These are phyloP conservation scores for Urocolius indicus DNA, from an alignment of 2,113 vertebrate species.

Conservation along the genomic window DNA sequence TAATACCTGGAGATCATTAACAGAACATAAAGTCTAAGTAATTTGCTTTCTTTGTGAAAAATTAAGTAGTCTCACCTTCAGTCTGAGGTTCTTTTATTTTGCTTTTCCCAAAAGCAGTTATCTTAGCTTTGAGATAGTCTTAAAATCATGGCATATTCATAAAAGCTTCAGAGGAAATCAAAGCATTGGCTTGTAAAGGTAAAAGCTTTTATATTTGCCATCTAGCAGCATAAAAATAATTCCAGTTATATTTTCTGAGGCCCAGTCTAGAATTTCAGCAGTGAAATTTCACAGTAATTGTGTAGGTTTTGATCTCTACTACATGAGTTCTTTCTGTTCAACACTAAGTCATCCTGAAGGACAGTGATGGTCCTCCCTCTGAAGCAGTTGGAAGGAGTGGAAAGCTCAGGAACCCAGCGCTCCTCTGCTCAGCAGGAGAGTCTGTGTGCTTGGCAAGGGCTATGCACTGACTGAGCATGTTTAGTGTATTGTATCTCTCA, in stretches of 20 bases:
- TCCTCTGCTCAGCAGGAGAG: background rate
- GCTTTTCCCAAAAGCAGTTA: background rate
- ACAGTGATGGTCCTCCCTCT: background rate
- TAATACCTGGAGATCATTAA: background rate
- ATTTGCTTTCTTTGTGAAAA: background rate
- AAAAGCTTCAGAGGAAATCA: background rate
- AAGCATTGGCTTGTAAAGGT: background rate
- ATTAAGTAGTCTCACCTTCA: background rate
- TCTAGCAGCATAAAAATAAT: background rate
- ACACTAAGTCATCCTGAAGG: background rate
- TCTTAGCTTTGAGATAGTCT: background rate
- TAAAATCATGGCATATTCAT: background rate
- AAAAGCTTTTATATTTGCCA: background rate
- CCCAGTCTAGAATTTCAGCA: background rate
- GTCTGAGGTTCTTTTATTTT: background rate
- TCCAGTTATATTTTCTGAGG: background rate
- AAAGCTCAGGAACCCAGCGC: background rate
- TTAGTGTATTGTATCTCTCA: fast-evolving
- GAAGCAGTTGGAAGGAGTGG: fast-evolving
- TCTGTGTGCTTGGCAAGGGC: background rate
- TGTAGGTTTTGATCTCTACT: background rate
- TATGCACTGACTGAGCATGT: background rate
- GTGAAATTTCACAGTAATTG: background rate
- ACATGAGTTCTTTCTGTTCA: background rate
- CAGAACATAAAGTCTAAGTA: background rate